These are phyloP conservation scores for Gastrophryne carolinensis DNA, from an alignment of 2,797 vertebrate genomes.

Conservation along the genomic window DNA sequence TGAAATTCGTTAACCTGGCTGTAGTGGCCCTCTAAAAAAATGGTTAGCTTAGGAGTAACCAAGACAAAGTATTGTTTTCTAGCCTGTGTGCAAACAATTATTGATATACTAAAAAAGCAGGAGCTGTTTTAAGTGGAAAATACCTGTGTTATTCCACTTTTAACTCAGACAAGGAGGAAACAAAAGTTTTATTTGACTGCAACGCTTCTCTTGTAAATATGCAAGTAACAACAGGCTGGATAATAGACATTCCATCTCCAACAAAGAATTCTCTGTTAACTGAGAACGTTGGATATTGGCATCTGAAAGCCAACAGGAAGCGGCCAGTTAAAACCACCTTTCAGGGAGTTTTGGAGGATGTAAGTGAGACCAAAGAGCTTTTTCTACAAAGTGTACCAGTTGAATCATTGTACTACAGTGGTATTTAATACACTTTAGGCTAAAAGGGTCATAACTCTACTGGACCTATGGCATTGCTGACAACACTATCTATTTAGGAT, in stretches of 20 bases:
- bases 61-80: too few species aligned
- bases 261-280: slow-evolving; percentile 22
- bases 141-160: too few species aligned
- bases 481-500: not conserved
- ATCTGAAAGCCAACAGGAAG: not conserved
- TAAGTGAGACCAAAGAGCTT: not conserved
- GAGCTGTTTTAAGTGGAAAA: too few species aligned
- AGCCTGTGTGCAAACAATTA: too few species aligned
- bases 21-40: too few species aligned
- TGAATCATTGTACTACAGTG: not conserved
- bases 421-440: not conserved
- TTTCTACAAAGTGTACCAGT: not conserved
- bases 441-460: not conserved
- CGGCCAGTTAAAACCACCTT: not conserved
- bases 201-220: not conserved
- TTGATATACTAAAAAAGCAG: too few species aligned
- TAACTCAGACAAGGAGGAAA: not conserved
- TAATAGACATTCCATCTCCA: not conserved
- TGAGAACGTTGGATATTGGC: not conserved
- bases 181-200: not conserved
- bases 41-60: too few species aligned
- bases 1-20: too few species aligned
- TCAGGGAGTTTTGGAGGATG: not conserved
- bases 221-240: slow-evolving; percentile 9
- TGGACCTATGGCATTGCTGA: too few species aligned